Evolutionary conservation across 2,113 vertebrate genomes (phyloP).

Genomic region (Oceanites oceanicus): DNA sequence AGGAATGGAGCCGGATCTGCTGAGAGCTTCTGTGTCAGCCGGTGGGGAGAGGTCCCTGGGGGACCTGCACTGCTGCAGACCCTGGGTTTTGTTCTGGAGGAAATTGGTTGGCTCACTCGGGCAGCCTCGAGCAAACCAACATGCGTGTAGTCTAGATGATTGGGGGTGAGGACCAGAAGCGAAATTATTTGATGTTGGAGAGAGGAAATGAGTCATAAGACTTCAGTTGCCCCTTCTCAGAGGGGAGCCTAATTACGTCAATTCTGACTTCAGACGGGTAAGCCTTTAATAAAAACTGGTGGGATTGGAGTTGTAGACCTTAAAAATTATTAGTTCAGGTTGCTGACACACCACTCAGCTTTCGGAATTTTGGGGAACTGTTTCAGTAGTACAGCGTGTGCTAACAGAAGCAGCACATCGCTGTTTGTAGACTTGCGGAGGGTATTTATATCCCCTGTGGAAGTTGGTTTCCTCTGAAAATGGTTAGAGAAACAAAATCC

Average conservation of each 20-base stretch:
- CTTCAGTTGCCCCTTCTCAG: neutral
- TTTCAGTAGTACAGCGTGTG: neutral
- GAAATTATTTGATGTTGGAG: neutral
- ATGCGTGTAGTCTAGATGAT: neutral
- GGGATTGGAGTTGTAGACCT: neutral
- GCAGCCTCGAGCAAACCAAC: neutral
- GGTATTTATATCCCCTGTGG: neutral
- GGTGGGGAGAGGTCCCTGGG: neutral
- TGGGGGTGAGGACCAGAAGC: neutral
- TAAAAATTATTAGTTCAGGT: neutral
- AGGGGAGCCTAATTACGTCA: neutral
- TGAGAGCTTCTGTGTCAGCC: neutral
- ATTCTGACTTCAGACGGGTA: neutral
- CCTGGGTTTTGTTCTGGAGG: neutral
- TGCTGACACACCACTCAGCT: neutral
- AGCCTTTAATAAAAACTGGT: neutral
- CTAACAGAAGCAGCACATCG: neutral
- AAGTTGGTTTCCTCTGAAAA: neutral
- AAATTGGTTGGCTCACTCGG: accelerated
- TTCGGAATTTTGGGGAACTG: neutral
- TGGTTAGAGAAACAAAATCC: neutral
- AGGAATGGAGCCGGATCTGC: neutral
- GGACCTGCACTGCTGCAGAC: neutral
- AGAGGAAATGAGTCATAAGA: neutral
- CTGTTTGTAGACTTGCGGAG: neutral